Evolutionary conservation across 30 jellyfish, hydroid and myxozoan species (phyloP).

Genomic region (Hydra vulgaris): DNA sequence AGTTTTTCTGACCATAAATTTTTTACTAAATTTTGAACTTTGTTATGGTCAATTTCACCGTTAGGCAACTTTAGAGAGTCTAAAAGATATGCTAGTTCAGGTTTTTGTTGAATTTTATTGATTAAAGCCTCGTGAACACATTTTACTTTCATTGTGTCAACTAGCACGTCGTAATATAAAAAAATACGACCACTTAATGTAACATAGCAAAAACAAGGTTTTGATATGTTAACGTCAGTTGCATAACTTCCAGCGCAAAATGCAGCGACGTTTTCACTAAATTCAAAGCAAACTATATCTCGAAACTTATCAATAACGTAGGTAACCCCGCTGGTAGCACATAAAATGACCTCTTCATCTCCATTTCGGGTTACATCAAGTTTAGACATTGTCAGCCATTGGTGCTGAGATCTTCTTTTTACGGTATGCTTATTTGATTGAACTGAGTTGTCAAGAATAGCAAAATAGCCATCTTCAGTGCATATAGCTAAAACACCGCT

Average conservation of each 20-base stretch:
- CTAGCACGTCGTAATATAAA: constrained; percentile 42
- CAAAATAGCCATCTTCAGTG: constrained; percentile 67
- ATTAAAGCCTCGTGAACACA: constrained; percentile 46
- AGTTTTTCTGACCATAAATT: constrained; percentile 21
- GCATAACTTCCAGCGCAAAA: constrained; percentile 78
- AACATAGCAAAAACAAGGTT: constrained; percentile 77
- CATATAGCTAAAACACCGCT: constrained; percentile 65
- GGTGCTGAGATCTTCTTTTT: constrained; percentile 48
- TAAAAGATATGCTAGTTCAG: constrained; percentile 24
- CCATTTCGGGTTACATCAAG: constrained; percentile 50
- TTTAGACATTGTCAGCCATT: constrained; percentile 62
- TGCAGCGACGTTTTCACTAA: constrained; percentile 77
- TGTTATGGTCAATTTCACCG: constrained; percentile 50
- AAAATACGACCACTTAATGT: constrained; percentile 57
- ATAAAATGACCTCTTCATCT: constrained; percentile 60
- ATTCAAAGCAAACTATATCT: constrained; percentile 41
- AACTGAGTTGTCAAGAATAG: constrained; percentile 39
- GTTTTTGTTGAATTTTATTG: constrained; percentile 29
- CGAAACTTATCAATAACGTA: constrained; percentile 47
- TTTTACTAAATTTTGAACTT: constrained; percentile 25
- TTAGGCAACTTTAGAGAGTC: constrained; percentile 21
- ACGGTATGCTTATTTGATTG: constrained; percentile 8
- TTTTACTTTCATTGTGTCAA: constrained; percentile 33
- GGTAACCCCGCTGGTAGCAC: constrained; percentile 91
- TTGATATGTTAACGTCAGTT: constrained; percentile 25